These are phyloP conservation scores for Scortum barcoo DNA, from an alignment of 2,113 vertebrate genomes.

Conservation along the genomic window DNA sequence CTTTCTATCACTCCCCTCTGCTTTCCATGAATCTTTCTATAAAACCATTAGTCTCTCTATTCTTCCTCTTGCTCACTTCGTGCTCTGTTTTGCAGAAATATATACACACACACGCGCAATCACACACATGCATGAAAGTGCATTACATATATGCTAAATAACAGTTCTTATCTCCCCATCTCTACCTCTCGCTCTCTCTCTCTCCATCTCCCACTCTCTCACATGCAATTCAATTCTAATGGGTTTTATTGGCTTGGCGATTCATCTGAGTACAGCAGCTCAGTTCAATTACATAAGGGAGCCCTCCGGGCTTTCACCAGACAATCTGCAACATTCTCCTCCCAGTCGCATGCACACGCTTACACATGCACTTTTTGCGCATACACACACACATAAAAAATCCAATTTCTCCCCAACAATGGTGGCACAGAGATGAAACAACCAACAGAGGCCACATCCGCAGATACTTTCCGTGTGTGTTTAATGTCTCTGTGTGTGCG, in stretches of 20 bases:
- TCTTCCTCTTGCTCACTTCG: not conserved
- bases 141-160: constrained; percentile 35
- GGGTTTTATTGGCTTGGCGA: constrained; percentile 78
- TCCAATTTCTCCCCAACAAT: constrained; percentile 66
- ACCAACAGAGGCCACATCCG: constrained; percentile 33
- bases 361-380: constrained; percentile 18
- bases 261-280: constrained; percentile 77
- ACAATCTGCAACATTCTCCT: constrained; percentile 71
- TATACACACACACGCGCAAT: not conserved
- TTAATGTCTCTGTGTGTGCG: not conserved
- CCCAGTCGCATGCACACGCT: constrained; percentile 42
- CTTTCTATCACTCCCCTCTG: constrained; percentile 35
- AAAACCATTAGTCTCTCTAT: constrained; percentile 6
- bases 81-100: constrained; percentile 10
- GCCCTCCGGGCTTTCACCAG: constrained; percentile 67
- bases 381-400: constrained; percentile 35
- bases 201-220: constrained; percentile 48
- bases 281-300: constrained; percentile 79
- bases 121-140: not conserved
- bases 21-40: constrained; percentile 26
- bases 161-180: constrained; percentile 38
- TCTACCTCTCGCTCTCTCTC: constrained; percentile 30
- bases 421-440: constrained; percentile 57
- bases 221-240: constrained; percentile 80
- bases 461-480: constrained; percentile 4